Evolutionary conservation across 2,113 vertebrate genomes (phyloP).

Genomic region (Odocoileus virginianus): DNA sequence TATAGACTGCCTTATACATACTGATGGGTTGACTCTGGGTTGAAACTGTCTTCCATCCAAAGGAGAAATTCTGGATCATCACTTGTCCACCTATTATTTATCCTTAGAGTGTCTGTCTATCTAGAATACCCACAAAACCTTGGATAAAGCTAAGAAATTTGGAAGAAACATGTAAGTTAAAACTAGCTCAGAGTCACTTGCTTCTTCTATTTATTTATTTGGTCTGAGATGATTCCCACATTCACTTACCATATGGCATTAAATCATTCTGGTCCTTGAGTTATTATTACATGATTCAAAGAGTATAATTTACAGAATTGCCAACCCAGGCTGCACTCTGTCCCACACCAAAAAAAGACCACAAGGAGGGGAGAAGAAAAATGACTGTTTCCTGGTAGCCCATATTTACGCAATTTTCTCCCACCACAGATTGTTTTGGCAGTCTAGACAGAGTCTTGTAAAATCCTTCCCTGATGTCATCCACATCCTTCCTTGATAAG

Average conservation of each 20-base stretch:
- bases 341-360: slow-evolving; percentile 54
- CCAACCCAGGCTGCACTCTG: slow-evolving; percentile 57
- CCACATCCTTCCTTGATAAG: slow-evolving; percentile 63
- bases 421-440: slow-evolving; percentile 70
- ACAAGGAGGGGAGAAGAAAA: slow-evolving; percentile 59
- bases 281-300: slow-evolving; percentile 72
- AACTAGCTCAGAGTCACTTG: slow-evolving; percentile 49
- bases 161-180: slow-evolving; percentile 42
- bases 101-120: not conserved
- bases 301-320: slow-evolving; percentile 68
- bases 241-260: slow-evolving; percentile 63
- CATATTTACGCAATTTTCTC: slow-evolving; percentile 72
- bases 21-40: not conserved
- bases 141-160: slow-evolving; percentile 54
- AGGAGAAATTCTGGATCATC: not conserved
- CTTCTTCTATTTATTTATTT: slow-evolving; percentile 64
- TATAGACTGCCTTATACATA: not conserved
- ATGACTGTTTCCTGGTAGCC: slow-evolving; percentile 63
- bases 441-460: slow-evolving; percentile 64
- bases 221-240: slow-evolving; percentile 49
- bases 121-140: slow-evolving; percentile 6
- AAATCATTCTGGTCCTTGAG: slow-evolving; percentile 67
- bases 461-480: slow-evolving; percentile 60
- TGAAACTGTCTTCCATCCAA: not conserved
- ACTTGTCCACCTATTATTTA: not conserved